These are phyloP conservation scores for Rhynchophorus ferrugineus DNA, from an alignment of 1,140 invertebrate genomes.

Conservation along the genomic window DNA sequence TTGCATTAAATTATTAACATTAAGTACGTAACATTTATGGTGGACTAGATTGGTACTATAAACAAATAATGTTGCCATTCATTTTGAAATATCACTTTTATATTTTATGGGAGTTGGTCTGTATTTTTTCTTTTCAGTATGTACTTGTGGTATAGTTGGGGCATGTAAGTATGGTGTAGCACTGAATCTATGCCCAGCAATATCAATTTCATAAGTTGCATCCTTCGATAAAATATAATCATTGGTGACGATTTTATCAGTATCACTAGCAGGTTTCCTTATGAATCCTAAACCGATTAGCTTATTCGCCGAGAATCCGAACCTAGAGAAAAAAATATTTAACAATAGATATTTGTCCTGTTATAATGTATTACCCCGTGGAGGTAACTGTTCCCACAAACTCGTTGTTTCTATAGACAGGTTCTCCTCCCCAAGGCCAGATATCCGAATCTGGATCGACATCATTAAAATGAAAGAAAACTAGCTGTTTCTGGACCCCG, in stretches of 20 bases:
- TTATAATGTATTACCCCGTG: constrained; percentile 49
- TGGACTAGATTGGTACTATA: too few relatives aligned
- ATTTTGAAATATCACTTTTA: constrained; percentile 19
- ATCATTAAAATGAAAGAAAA: constrained; percentile 66
- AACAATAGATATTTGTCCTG: background rate
- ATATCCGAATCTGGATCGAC: constrained; percentile 65
- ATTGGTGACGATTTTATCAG: constrained; percentile 46
- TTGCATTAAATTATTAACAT: too few relatives aligned
- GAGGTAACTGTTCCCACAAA: constrained; percentile 71
- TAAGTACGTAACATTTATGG: too few relatives aligned
- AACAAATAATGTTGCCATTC: background rate
- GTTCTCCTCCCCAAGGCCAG: constrained; percentile 78
- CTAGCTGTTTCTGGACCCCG: constrained; percentile 60
- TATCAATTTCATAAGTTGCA: constrained; percentile 59
- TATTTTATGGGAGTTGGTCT: constrained; percentile 33
- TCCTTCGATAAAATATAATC: constrained; percentile 55
- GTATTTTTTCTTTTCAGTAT: constrained; percentile 28
- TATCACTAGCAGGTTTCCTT: constrained; percentile 41
- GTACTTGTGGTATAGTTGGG: constrained; percentile 39
- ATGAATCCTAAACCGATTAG: constrained; percentile 62
- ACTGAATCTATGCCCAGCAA: constrained; percentile 53
- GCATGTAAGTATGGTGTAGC: constrained; percentile 55
- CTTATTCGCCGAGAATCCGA: constrained; percentile 56
- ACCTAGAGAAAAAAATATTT: constrained; percentile 39
- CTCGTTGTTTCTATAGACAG: constrained; percentile 61